A percentile compares a stretch with the other conserved stretches of the same genome.
These are phyloP conservation scores for Pithys albifrons DNA, from an alignment of 2,113 vertebrate species.

Conservation along the genomic window DNA sequence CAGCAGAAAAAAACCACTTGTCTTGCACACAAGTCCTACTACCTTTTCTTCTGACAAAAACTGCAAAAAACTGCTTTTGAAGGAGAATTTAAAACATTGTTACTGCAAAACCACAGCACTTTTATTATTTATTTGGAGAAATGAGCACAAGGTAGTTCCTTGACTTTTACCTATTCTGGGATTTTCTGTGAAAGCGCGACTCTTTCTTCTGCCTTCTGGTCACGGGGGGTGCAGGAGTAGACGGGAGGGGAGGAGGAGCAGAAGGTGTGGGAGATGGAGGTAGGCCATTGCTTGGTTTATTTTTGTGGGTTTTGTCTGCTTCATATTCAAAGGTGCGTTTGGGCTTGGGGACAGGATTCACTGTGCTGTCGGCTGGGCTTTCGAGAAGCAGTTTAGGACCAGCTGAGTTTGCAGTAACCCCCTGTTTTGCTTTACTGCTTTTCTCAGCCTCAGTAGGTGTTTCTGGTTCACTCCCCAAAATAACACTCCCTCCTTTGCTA, in stretches of 20 bases:
- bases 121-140: background rate
- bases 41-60: background rate
- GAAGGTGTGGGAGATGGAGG: slow-evolving; percentile 81
- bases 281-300: slow-evolving; percentile 87
- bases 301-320: slow-evolving; percentile 88
- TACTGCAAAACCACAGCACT: background rate
- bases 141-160: background rate
- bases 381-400: slow-evolving; percentile 75
- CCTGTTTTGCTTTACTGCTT: slow-evolving; percentile 80
- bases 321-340: slow-evolving; percentile 99
- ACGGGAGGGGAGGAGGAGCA: slow-evolving; percentile 88
- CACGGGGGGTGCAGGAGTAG: slow-evolving; percentile 87
- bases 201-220: slow-evolving; percentile 82
- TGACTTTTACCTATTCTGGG: slow-evolving; percentile 86
- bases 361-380: slow-evolving; percentile 72
- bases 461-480: slow-evolving; percentile 82
- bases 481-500: slow-evolving; percentile 78
- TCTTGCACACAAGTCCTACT: background rate
- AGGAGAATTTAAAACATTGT: background rate
- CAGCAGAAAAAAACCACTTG: background rate
- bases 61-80: background rate
- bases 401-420: slow-evolving; percentile 72
- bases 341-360: slow-evolving; percentile 97
- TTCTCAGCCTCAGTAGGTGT: slow-evolving; percentile 77
- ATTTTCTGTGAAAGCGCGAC: slow-evolving; percentile 77